Percentiles rank a stretch among this genome's conserved stretches.
Evolutionary conservation across 2,113 vertebrate genomes (phyloP).

Genomic region (Myotis davidii): DNA sequence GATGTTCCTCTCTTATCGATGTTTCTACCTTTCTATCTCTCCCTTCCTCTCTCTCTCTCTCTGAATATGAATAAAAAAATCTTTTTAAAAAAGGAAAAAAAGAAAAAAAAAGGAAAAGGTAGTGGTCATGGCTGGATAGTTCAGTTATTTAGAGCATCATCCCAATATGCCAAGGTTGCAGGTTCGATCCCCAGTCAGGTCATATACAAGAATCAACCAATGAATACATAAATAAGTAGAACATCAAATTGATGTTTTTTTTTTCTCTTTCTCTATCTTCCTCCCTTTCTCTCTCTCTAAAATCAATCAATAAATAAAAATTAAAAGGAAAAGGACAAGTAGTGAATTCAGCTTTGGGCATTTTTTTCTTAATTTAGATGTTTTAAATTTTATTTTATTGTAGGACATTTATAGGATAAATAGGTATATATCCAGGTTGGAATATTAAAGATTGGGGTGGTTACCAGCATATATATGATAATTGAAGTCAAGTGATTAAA

Average conservation of each 20-base stretch:
- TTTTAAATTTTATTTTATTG: background rate
- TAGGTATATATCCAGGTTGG: background rate
- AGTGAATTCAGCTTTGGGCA: background rate
- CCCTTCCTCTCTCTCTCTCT: too few relatives aligned
- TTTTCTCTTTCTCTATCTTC: too few relatives aligned
- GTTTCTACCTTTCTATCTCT: too few relatives aligned
- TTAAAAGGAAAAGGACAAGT: background rate
- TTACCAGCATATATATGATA: background rate
- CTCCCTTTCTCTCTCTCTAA: too few relatives aligned
- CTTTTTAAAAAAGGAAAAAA: too few relatives aligned
- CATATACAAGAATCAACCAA: too few relatives aligned
- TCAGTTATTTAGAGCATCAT: background rate
- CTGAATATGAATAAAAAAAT: too few relatives aligned
- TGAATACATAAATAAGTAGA: too few relatives aligned
- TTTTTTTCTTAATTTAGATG: background rate
- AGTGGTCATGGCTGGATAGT: background rate
- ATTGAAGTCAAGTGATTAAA: background rate
- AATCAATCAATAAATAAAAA: too few relatives aligned
- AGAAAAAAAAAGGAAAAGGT: background rate
- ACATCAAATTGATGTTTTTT: too few relatives aligned
- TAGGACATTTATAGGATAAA: background rate
- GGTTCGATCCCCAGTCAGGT: too few relatives aligned
- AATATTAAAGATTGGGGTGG: background rate
- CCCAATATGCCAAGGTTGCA: background rate
- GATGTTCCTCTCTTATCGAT: too few relatives aligned